Evolutionary conservation across 2,888 invertebrate genomes (phyloP), one percentile per base, ranked within the genome.

Genomic region (Acheta domesticus): DNA sequence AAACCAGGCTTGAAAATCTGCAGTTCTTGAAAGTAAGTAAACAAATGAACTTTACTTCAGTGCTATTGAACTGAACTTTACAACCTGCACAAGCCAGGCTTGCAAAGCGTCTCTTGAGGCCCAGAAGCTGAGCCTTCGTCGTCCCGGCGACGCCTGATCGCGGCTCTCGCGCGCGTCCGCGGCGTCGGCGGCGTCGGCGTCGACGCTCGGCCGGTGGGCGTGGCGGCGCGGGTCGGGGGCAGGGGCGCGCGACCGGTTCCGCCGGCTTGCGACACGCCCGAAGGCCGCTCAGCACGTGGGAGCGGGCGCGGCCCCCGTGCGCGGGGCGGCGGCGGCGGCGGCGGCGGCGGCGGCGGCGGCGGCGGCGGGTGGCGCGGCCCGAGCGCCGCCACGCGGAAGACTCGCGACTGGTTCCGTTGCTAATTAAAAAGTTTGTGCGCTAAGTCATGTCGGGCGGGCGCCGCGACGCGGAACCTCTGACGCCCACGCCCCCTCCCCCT

Each of bases 261-360:
- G 62, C 62, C 14, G 62, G 62, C 62, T 62, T 62, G 62, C 62
- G 62, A 62, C 62, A 62, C 62, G 62, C 62, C 62, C 62, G 62
- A 62, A 62, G 62, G 62, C 62, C 62, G 62, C 62, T 4, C 62
- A n/a, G 62, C 62, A 62, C 62, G 62, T 62, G 62, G 62, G 62
- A 62, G 62, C 62, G 19, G 19, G 62, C 62, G 62, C 62, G 62
- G 62, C 62, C 62, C 62, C 62, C 62, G 19, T 62, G 62, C 62
- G 19, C 62, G 36, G 36, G 36, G 36, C 14, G 62, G 62, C 62
- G 19, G 62, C 2, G 16, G 62, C 16, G 36, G 19, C 5, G 14
- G 62, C 14, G 16, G 14, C 2, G 19, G 62, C 19, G 62, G 19
- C 5, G 3, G 16, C 50, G 23, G 23, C 23, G 23, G 23, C 23